These are phyloP conservation scores for Drosophila austrosaltans DNA, from an alignment of 2,888 invertebrate genomes.

Conservation along the genomic window DNA sequence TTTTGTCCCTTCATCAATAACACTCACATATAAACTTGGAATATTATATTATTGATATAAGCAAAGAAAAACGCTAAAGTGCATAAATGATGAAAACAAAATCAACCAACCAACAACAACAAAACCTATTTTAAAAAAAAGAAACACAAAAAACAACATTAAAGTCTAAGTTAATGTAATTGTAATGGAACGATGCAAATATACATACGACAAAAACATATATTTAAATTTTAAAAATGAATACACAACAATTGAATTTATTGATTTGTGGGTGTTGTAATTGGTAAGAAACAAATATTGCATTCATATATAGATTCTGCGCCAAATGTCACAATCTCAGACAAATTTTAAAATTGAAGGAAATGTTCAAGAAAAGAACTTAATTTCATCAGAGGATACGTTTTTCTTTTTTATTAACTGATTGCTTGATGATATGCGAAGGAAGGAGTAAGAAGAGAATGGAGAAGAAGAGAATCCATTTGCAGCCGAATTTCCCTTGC, in stretches of 20 bases:
- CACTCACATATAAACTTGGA: slow-evolving; percentile 57
- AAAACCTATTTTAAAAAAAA: slow-evolving; percentile 44
- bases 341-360: too few species aligned
- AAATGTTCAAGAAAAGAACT: too few species aligned
- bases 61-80: slow-evolving; percentile 35
- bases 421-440: too few species aligned
- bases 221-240: slow-evolving; percentile 38
- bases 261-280: neutral
- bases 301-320: too few species aligned
- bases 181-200: slow-evolving; percentile 52
- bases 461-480: too few species aligned
- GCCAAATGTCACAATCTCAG: too few species aligned
- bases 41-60: slow-evolving; percentile 71
- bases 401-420: too few species aligned
- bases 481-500: too few species aligned
- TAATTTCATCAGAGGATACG: too few species aligned
- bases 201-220: slow-evolving; percentile 41
- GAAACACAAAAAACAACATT: slow-evolving; percentile 38
- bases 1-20: slow-evolving; percentile 13
- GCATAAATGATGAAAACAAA: slow-evolving; percentile 19
- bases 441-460: too few species aligned
- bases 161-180: slow-evolving; percentile 56
- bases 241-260: neutral
- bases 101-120: slow-evolving; percentile 9
- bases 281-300: neutral